A percentile compares a stretch with the other conserved stretches of the same genome.
Conservation (phyloP, 2,888 invertebrate species). For the Rhagium mordax region DNA sequence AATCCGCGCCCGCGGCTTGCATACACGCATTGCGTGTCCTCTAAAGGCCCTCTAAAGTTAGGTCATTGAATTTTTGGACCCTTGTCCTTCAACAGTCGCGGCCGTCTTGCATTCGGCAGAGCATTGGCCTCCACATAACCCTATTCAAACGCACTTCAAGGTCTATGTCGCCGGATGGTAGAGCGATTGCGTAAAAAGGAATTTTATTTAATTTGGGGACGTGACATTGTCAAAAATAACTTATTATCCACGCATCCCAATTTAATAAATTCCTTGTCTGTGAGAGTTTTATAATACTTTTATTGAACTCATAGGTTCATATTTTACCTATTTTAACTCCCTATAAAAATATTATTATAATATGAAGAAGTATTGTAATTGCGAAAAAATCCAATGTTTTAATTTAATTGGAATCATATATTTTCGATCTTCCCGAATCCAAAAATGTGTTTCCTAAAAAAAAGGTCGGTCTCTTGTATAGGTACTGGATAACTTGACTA, state of each 20-base stretch:
- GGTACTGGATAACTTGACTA: no score
- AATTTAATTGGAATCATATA: no score
- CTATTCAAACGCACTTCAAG: constrained; percentile 36
- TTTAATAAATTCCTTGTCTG: background rate
- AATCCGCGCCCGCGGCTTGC: constrained; percentile 51
- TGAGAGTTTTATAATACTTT: background rate
- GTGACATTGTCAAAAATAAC: background rate
- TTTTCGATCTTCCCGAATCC: no score
- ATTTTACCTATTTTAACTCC: no score
- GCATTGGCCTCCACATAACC: constrained; percentile 49
- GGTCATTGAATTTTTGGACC: constrained; percentile 72
- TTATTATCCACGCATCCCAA: no score
- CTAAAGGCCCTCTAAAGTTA: constrained; percentile 71
- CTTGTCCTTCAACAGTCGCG: constrained; percentile 69
- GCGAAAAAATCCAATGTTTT: no score
- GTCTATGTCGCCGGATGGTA: constrained; percentile 22
- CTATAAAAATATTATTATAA: no score
- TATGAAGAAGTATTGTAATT: no score
- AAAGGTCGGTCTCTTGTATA: no score
- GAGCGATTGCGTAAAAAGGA: constrained; percentile 2
- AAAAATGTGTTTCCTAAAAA: no score
- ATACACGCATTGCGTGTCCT: constrained; percentile 69
- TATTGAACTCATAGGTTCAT: no score
- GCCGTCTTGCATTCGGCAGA: constrained; percentile 66
- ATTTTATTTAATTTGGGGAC: background rate